phyloP scores from a whole-genome alignment of 2,888 invertebrate species.

The Ariolimax columbianus region DNA sequence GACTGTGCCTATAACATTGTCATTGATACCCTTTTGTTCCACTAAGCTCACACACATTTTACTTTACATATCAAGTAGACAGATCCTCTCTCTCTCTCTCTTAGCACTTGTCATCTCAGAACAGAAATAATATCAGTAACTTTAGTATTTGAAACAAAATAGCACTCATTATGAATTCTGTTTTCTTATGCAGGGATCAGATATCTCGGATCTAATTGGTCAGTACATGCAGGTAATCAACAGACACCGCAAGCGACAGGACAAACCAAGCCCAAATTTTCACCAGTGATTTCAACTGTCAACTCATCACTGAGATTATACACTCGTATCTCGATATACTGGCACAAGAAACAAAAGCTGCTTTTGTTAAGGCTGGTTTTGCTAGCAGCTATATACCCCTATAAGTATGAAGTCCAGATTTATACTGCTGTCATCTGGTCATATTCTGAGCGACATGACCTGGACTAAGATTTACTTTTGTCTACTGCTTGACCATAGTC shows the following conservation, averaged over 20 bases:
- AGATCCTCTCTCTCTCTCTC: too few relatives aligned
- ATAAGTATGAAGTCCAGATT: too few relatives aligned
- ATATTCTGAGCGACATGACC: too few relatives aligned
- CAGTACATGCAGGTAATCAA: conserved; percentile 94
- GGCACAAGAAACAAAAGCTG: neutral
- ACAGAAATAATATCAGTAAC: neutral
- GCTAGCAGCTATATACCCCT: neutral
- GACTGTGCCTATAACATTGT: too few relatives aligned
- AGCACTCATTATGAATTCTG: neutral
- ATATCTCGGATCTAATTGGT: conserved; percentile 95
- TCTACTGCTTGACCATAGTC: too few relatives aligned
- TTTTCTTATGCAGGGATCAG: conserved; percentile 87
- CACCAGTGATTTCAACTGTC: neutral
- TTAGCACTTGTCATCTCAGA: too few relatives aligned
- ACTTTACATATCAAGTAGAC: too few relatives aligned
- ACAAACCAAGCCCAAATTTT: conserved; percentile 42
- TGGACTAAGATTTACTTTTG: too few relatives aligned
- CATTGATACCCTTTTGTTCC: too few relatives aligned
- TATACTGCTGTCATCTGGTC: too few relatives aligned
- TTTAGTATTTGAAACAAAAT: neutral
- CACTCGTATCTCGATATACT: neutral
- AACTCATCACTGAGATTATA: neutral
- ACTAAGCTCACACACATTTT: too few relatives aligned
- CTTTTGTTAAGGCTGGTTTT: neutral
- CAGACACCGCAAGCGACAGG: conserved; percentile 66